phyloP scores from a whole-genome alignment of 2,113 vertebrate genomes.

The Malurus alboscapulatus region DNA sequence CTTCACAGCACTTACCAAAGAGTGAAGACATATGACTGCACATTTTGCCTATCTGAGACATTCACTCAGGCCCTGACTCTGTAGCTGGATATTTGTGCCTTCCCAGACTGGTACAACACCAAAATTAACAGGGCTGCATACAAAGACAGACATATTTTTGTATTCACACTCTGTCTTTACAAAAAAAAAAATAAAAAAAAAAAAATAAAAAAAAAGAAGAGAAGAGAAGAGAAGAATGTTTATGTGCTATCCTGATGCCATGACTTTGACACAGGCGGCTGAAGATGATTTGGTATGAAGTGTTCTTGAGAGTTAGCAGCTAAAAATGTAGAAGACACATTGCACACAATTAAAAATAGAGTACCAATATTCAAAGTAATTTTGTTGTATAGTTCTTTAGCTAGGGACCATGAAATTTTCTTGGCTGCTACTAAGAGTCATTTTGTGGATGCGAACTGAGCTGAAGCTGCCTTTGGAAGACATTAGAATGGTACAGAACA shows the following conservation, averaged over 20 bases:
- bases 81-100: background rate
- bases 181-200: background rate
- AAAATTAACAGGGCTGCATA: background rate
- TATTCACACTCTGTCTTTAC: background rate
- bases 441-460: background rate
- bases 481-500: background rate
- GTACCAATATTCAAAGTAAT: background rate
- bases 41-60: background rate
- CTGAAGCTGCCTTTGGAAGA: background rate
- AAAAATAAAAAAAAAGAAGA: too few species aligned
- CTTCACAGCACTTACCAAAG: background rate
- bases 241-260: background rate
- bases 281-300: background rate
- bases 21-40: background rate
- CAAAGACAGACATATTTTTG: background rate
- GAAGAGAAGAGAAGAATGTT: background rate
- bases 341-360: conserved; percentile 1
- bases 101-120: background rate
- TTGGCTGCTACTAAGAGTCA: background rate
- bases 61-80: background rate
- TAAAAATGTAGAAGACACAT: background rate
- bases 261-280: background rate
- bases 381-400: background rate
- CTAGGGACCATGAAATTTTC: background rate
- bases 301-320: background rate